Base-by-base conservation (phyloP, 2,797 vertebrate genomes). In the Karalla daura region DNA sequence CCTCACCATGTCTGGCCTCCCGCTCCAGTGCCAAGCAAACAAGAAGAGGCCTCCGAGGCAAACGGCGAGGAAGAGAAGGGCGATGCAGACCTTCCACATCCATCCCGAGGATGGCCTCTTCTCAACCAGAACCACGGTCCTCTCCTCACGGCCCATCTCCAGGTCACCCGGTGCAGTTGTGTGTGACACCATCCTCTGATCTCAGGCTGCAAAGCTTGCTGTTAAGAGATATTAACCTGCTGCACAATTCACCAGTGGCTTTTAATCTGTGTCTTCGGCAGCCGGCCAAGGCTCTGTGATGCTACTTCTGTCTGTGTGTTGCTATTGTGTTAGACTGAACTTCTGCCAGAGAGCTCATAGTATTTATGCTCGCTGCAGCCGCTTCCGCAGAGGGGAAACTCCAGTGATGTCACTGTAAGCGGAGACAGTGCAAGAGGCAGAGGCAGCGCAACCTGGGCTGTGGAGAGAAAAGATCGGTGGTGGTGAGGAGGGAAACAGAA, bases 391-490 rank as follows among this genome's bases (percentile, higher is more conserved):
- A 74, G 63, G 80, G 91, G 93, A 92, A 94, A 93, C 89, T 93
- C 92, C 92, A 71, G 85, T 93, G 92, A 93, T 92, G 93, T 94
- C 89, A 94, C 86, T 69, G 80, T 67, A 81, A 88, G 70, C 0
- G 75, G 84, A 86, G 85, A 81, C 67, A 70, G 60, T 44, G 85
- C 73, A 81, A 55, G 41, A 74, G 61, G 88, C 78, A 75, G 85
- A 56, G 21, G 68, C 41, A 56, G 75, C 78, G 78, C 25, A 7
- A 13, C 54, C 32, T 7, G 63, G 36, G 17, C 59, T 28, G 18
- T 6, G 64, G 76, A 83, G 81, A 56, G 72, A 61, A 50, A 49
- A 17, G 58, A 50, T 78, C 30, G 0, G 25, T 45, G 14, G 54
- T 32, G 15, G 39, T n/a, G n/a, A 8, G 70, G 70, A 68, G 63